Evolutionary conservation across 1,140 invertebrate species (phyloP), one percentile per base, ranked within the genome.

Genomic region (Prorops nasuta): DNA sequence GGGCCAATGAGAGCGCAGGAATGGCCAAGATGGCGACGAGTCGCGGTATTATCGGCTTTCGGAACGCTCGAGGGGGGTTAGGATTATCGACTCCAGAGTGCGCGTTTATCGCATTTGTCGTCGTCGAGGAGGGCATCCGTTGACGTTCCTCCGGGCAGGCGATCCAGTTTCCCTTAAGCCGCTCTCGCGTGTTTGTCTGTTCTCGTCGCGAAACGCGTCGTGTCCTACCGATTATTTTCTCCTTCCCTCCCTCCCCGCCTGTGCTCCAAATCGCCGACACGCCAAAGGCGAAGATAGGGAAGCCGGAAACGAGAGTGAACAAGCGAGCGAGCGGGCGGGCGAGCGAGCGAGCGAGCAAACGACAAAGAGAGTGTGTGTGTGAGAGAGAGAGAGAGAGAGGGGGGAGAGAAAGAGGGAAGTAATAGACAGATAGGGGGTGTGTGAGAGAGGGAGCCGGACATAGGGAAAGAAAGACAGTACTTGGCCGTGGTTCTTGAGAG

Each of bases 111-210:
- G 34, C 9, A 4, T 9, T 15, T 9, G 34, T 9, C 34, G 34
- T n/a, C 9, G 9, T 15, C n/a, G n/a, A 4, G 14, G 34, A 10
- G 34, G 6, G 15, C 9, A 35, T n/a, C 15, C 34, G 43, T 35
- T 17, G 43, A n/a, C 17, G 43, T 44, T 35, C 31, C 42, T 34
- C 37, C 37, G 22, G 22, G 28, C 49, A 19, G 15, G 3, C 4
- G 17, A 19, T 45, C 59, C 66, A 73, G 72, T 75, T 69, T 65
- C 59, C 60, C 57, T 58, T 62, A 72, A 71, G 56, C 66, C 65
- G 69, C 61, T 67, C 65, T 65, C 60, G 66, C 64, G 67, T 55
- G 63, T 56, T 60, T 54, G 61, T 63, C 58, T 56, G 66, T 63
- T 58, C 60, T 63, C 61, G 57, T 58, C 51, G 63, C 56, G 61